Percentiles rank a stretch among this genome's conserved stretches.
Conservation (phyloP, 2,113 vertebrate genomes). For the Okapia johnstoni region DNA sequence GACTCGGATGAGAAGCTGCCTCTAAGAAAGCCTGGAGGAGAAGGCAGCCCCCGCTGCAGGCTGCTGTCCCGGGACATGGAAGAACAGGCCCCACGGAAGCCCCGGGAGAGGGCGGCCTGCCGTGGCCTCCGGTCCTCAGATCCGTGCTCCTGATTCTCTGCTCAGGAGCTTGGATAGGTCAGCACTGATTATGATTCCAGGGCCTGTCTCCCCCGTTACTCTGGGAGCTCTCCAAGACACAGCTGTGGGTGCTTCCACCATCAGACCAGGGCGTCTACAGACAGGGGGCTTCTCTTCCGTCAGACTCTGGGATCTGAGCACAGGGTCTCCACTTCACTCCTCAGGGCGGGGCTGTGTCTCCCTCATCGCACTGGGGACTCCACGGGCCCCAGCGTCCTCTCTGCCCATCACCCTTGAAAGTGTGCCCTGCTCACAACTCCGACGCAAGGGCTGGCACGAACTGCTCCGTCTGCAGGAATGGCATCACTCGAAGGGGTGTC, state of each 20-base stretch:
- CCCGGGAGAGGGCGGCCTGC: neutral
- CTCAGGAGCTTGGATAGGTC: too few relatives aligned
- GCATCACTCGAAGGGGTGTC: rapidly evolving
- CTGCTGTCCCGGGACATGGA: neutral
- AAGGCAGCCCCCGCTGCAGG: neutral
- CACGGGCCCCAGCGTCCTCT: neutral
- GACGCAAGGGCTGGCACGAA: rapidly evolving
- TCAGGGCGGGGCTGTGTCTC: neutral
- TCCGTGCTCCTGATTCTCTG: neutral
- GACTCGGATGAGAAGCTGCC: too few relatives aligned
- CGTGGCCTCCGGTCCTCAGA: neutral
- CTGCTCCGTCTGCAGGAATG: rapidly evolving
- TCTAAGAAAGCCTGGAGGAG: neutral
- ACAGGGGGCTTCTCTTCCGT: neutral
- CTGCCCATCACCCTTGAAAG: neutral
- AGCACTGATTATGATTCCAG: neutral
- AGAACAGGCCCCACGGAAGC: rapidly evolving
- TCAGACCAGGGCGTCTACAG: neutral
- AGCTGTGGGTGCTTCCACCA: neutral
- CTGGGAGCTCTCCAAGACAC: neutral
- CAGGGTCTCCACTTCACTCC: neutral
- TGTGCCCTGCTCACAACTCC: rapidly evolving
- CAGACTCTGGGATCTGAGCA: neutral
- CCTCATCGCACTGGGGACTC: neutral
- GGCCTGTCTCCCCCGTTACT: neutral